phyloP scores from a whole-genome alignment of 1,140 invertebrate genomes.

The Temnothorax curvispinosus region DNA sequence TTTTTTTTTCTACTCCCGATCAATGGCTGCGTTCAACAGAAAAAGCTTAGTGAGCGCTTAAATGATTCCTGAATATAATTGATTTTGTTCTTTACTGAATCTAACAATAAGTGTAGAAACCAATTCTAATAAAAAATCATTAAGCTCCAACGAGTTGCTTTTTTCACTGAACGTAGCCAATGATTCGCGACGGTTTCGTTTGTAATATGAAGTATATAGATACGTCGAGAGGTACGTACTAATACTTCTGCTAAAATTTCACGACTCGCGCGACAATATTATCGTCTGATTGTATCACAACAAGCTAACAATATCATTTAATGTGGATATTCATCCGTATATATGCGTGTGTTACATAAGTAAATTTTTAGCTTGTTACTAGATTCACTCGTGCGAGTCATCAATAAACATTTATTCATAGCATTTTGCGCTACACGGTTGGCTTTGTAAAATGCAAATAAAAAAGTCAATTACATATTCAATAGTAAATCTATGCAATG shows the following conservation, averaged over 20 bases:
- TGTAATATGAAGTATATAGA: constrained; percentile 14
- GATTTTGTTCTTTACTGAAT: too few relatives aligned
- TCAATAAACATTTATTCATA: constrained; percentile 13
- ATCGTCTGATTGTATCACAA: background rate
- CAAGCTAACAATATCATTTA: constrained; percentile 4
- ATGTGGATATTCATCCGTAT: background rate
- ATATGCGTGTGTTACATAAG: constrained; percentile 9
- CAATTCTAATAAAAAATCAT: too few relatives aligned
- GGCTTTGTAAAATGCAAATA: constrained; percentile 4
- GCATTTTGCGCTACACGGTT: background rate
- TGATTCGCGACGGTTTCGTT: background rate
- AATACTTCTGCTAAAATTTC: constrained; percentile 33
- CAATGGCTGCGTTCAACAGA: background rate
- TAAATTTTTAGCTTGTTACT: background rate
- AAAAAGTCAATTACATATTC: background rate
- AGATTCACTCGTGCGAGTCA: background rate
- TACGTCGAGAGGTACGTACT: constrained; percentile 1
- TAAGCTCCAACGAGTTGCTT: too few relatives aligned
- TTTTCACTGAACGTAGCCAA: too few relatives aligned
- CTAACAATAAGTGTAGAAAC: too few relatives aligned
- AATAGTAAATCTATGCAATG: background rate
- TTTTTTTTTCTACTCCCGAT: background rate
- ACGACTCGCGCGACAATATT: background rate
- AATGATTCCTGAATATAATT: too few relatives aligned
- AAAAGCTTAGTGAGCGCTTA: too few relatives aligned